Conservation (phyloP, 2,113 vertebrate genomes). For the Furnarius figulus region DNA sequence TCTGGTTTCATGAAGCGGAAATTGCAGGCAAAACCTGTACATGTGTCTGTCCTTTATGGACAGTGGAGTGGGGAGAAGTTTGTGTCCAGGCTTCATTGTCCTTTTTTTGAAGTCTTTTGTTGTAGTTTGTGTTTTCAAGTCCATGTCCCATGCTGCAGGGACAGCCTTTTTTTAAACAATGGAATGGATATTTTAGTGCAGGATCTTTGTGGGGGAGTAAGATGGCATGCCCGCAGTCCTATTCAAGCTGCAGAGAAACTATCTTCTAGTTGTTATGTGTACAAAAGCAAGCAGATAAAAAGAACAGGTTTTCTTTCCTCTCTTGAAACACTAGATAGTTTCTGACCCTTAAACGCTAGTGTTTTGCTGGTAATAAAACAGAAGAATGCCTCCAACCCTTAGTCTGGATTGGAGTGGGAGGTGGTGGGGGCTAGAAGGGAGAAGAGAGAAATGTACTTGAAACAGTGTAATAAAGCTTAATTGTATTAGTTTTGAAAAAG, state of each 20-base stretch:
- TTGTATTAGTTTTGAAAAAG: conserved; percentile 76
- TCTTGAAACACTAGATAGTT: conserved; percentile 20
- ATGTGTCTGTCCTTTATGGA: conserved; percentile 30
- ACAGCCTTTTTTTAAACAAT: background rate
- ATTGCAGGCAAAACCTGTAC: conserved; percentile 13
- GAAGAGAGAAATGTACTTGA: conserved; percentile 62
- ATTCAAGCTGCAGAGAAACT: background rate
- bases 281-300: conserved; percentile 30
- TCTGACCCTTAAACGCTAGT: conserved; percentile 59
- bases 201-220: background rate
- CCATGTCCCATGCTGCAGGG: background rate
- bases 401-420: conserved; percentile 24
- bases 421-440: conserved; percentile 9
- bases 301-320: conserved; percentile 26
- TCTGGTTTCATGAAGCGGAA: conserved; percentile 28
- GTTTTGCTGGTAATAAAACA: conserved; percentile 58
- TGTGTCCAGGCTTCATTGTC: background rate
- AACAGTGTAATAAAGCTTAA: conserved; percentile 71
- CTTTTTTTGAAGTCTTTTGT: background rate
- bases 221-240: background rate
- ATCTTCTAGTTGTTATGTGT: background rate
- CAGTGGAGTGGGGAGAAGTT: background rate
- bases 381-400: conserved; percentile 33
- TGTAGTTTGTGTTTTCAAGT: background rate
- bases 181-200: background rate